Conservation (phyloP, 2,888 invertebrate genomes). For the Zeuzera pyrina region DNA sequence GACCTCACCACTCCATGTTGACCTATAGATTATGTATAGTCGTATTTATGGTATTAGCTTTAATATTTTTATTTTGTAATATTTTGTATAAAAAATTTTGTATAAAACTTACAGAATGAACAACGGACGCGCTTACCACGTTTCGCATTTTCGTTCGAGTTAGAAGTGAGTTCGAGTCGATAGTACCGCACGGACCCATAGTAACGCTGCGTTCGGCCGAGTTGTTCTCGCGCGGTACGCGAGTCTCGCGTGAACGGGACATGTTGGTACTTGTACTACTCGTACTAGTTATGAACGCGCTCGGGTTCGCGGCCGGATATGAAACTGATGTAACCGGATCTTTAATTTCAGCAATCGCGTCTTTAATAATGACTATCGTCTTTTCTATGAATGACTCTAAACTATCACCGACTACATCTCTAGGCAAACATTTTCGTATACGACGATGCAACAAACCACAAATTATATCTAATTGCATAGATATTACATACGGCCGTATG, state of each 20-base stretch:
- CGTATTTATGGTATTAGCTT: neutral
- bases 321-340: neutral
- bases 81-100: too few species aligned
- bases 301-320: too few species aligned
- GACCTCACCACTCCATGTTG: neutral
- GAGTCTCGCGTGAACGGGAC: too few species aligned
- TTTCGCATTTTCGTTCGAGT: neutral
- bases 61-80: neutral
- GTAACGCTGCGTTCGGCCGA: neutral
- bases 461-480: neutral
- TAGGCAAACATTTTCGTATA: neutral
- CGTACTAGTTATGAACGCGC: too few species aligned
- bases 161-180: neutral
- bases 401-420: neutral
- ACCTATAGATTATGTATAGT: neutral
- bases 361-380: too few species aligned
- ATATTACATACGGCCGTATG: too few species aligned
- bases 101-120: neutral
- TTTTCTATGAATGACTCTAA: neutral
- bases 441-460: neutral
- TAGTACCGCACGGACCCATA: too few species aligned
- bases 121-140: neutral
- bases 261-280: too few species aligned
- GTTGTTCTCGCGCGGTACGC: too few species aligned
- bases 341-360: neutral